phyloP scores from a whole-genome alignment of 2,888 invertebrate genomes.

The Callyntrura guangdongensis region DNA sequence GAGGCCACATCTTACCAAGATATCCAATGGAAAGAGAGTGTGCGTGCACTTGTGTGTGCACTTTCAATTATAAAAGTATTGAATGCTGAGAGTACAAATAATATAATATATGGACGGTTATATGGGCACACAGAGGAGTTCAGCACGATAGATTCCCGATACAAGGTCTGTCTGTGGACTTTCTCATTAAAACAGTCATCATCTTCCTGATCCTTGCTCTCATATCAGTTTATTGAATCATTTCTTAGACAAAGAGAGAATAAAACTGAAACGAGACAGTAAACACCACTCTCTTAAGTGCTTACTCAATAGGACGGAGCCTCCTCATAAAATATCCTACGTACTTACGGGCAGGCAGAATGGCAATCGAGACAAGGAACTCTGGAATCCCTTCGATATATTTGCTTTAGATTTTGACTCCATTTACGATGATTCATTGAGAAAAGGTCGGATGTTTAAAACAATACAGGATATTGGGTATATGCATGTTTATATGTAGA shows the following conservation, averaged over 20 bases:
- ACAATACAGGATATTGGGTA: slow-evolving; percentile 33
- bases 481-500: not conserved
- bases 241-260: slow-evolving; percentile 61
- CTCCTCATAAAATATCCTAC: too few species aligned
- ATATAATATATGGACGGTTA: too few species aligned
- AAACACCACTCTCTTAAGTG: slow-evolving; percentile 22
- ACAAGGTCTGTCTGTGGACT: slow-evolving; percentile 1
- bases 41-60: too few species aligned
- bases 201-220: slow-evolving; percentile 57
- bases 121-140: too few species aligned
- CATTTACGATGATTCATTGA: slow-evolving; percentile 40
- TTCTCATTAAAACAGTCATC: slow-evolving; percentile 65
- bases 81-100: too few species aligned
- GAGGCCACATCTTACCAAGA: not conserved
- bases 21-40: not conserved
- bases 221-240: slow-evolving; percentile 73
- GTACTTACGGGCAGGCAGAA: slow-evolving; percentile 41
- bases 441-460: slow-evolving; percentile 24
- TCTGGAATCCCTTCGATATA: slow-evolving; percentile 47
- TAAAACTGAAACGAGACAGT: not conserved
- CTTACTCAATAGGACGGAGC: not conserved
- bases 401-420: slow-evolving; percentile 66
- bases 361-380: slow-evolving; percentile 40
- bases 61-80: slow-evolving; percentile 16
- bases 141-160: slow-evolving; percentile 34